Evolutionary conservation across 2,888 invertebrate genomes (phyloP).

Genomic region (Caenorhabditis sp.): DNA sequence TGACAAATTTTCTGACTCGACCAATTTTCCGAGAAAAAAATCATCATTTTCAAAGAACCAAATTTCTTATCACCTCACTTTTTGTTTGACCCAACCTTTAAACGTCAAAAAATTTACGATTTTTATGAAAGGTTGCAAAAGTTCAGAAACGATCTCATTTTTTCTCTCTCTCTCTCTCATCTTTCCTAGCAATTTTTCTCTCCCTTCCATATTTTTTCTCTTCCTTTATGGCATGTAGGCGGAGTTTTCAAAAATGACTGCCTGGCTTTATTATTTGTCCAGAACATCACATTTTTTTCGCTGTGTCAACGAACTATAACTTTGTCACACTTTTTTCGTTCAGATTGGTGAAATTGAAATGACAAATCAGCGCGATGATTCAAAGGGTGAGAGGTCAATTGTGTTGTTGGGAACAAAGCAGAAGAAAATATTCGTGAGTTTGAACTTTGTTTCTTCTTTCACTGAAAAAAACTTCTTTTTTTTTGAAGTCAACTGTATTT

Average conservation of each 20-base stretch:
- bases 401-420: conserved; percentile 31
- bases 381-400: conserved; percentile 21
- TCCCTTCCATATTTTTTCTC: neutral
- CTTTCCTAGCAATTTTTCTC: neutral
- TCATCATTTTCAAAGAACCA: too few species aligned
- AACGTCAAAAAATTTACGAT: too few species aligned
- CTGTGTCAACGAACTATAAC: too few species aligned
- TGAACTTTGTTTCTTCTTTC: neutral
- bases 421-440: conserved; percentile 32
- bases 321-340: neutral
- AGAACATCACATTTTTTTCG: neutral
- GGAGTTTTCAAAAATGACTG: neutral
- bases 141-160: neutral
- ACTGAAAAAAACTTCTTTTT: neutral
- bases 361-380: conserved; percentile 36
- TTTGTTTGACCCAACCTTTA: too few species aligned
- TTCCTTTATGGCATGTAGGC: neutral
- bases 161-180: neutral
- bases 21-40: too few species aligned
- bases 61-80: too few species aligned
- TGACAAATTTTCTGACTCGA: too few species aligned
- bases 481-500: too few species aligned
- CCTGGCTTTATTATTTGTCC: conserved; percentile 1
- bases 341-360: conserved; percentile 11
- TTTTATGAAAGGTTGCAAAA: too few species aligned